Evolutionary conservation across 2,113 vertebrate species (phyloP), one percentile per base, ranked within the genome.

Genomic region (Myocastor coypus): DNA sequence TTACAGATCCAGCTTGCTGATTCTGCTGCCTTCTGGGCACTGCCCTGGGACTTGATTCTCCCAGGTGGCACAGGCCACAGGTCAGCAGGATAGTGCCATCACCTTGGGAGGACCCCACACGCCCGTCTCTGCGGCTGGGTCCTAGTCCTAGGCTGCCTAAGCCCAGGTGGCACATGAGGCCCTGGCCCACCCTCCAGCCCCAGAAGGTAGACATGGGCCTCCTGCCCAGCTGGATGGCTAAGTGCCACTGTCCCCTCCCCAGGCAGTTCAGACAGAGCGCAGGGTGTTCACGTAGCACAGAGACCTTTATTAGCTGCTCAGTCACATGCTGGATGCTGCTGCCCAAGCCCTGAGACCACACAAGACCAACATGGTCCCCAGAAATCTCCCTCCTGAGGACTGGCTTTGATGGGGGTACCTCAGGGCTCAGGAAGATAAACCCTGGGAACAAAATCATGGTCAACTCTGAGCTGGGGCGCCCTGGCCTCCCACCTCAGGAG

Each of bases 381-480:
- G 82, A 90, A 66, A 19, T 14, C 2, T 46, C 14, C 80, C 68
- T 92, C 64, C 69, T 40, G 61, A 78, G 19, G 19, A 4, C 3
- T 0, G 4, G 37, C 17, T 3, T 0, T 6, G 30, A 32, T 0
- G 32, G 52, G 40, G 14, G 0, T 0, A 11, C 12, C n/a, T 5
- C 34, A 7, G 28, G 9, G 4, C 37, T 20, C n/a, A 42, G 42
- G 40, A 42, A 13, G 26, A 28, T 40, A 40, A 40, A 17, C 5
- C 16, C 5, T 10, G 26, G 10, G 46, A 68, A 1, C 1, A 30
- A 22, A 34, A 32, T 2, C 0, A 32, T 5, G 17, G 37, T 5
- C n/a, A 17, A 34, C 7, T 71, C 19, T 0, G 71, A 8, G 30
- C 0, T 0, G 2, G 63, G 59, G 59, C 0, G 14, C 20, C 3